These are phyloP conservation scores for Creontiades dilutus DNA, from an alignment of 2,888 invertebrate species.

Conservation along the genomic window DNA sequence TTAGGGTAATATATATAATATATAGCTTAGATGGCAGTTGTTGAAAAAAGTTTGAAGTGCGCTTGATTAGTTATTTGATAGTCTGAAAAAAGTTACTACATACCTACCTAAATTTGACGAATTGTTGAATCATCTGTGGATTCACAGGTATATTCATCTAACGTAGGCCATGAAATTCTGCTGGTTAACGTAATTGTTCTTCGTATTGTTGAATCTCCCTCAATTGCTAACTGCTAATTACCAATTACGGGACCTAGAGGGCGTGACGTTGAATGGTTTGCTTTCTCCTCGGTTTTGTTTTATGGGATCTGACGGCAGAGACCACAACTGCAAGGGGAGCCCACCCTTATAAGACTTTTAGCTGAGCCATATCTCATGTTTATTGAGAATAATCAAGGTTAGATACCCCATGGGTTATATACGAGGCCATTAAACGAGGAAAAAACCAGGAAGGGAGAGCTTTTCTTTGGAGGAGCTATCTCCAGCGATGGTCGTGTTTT, in stretches of 20 bases:
- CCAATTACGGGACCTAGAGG: not conserved
- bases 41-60: too few relatives aligned
- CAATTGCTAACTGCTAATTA: not conserved
- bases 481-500: not conserved
- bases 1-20: too few relatives aligned
- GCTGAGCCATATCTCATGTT: slow-evolving; percentile 65
- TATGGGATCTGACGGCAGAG: not conserved
- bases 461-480: slow-evolving; percentile 12
- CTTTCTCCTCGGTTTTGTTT: slow-evolving; percentile 38
- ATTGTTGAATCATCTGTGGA: too few relatives aligned
- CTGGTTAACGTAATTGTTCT: too few relatives aligned
- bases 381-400: slow-evolving; percentile 71
- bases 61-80: too few relatives aligned
- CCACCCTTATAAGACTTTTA: slow-evolving; percentile 45
- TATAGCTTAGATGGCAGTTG: too few relatives aligned
- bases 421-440: slow-evolving; percentile 63
- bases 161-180: too few relatives aligned
- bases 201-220: not conserved
- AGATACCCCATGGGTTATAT: slow-evolving; percentile 59
- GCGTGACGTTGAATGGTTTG: slow-evolving; percentile 35
- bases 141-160: too few relatives aligned
- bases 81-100: too few relatives aligned
- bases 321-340: slow-evolving; percentile 24
- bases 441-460: slow-evolving; percentile 36
- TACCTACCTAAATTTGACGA: too few relatives aligned